Conservation (phyloP, 1,140 invertebrate genomes). For the Aphaenogaster ashmeadi region DNA sequence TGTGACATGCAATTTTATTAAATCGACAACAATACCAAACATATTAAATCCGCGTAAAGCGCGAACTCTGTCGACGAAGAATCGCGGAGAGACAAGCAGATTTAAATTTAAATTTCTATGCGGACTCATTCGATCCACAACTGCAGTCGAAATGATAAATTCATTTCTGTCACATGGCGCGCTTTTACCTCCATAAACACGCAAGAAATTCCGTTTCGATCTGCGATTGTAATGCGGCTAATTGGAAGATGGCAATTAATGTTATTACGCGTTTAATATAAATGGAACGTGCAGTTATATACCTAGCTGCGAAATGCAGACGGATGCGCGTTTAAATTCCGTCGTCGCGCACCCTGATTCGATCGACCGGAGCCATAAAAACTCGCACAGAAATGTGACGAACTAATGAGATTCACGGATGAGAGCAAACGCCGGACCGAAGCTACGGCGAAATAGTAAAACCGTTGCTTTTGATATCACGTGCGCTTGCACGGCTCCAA, state of each 20-base stretch:
- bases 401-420: slow-evolving; percentile 50
- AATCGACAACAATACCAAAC: background rate
- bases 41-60: background rate
- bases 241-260: slow-evolving; percentile 32
- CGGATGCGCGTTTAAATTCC: slow-evolving; percentile 18
- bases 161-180: background rate
- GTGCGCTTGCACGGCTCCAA: slow-evolving; percentile 23
- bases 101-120: slow-evolving; percentile 17
- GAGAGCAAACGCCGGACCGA: slow-evolving; percentile 21
- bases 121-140: background rate
- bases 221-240: background rate
- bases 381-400: slow-evolving; percentile 4
- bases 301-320: background rate
- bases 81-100: background rate
- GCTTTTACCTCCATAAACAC: background rate
- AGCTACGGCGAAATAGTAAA: background rate
- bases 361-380: slow-evolving; percentile 1
- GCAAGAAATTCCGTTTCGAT: slow-evolving; percentile 13
- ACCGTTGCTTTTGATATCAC: slow-evolving; percentile 57
- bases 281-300: background rate
- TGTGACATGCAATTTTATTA: background rate
- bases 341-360: background rate
- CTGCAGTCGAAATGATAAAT: slow-evolving; percentile 33
- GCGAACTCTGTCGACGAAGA: background rate
- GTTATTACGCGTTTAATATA: background rate